Evolutionary conservation across 2,888 invertebrate species (phyloP).

Genomic region (Arge pagana): DNA sequence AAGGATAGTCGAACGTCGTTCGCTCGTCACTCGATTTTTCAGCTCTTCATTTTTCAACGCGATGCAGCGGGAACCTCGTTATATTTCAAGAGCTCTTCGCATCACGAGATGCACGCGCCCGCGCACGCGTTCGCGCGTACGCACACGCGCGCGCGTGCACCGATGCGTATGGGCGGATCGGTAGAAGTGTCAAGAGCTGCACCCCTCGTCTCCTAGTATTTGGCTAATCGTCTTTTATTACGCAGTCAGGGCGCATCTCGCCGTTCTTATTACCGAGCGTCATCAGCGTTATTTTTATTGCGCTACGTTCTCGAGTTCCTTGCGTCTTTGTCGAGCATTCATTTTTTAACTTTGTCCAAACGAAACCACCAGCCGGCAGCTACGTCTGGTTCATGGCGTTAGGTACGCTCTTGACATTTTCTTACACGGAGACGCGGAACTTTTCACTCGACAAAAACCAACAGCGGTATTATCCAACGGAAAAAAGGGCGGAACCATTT

Average conservation of each 20-base stretch:
- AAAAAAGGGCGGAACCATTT: no score
- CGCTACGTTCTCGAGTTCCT: neutral
- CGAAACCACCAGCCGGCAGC: neutral
- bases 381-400: neutral
- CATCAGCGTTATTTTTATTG: neutral
- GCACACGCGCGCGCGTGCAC: neutral
- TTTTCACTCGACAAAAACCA: no score
- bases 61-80: constrained; percentile 28
- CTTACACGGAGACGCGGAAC: no score
- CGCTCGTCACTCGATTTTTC: constrained; percentile 11
- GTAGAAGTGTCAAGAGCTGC: constrained; percentile 19
- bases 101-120: constrained; percentile 11
- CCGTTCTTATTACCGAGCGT: constrained; percentile 16
- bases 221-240: constrained; percentile 21
- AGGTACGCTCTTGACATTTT: constrained; percentile 22
- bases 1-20: constrained; percentile 9
- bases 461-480: no score
- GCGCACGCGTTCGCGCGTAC: constrained; percentile 15
- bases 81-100: constrained; percentile 24
- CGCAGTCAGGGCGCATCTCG: constrained; percentile 9
- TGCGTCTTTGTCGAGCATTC: constrained; percentile 9
- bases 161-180: neutral
- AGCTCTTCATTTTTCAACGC: constrained; percentile 24
- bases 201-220: constrained; percentile 17
- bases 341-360: constrained; percentile 6